Evolutionary conservation across 2,113 vertebrate species (phyloP).

Genomic region (Dasyornis broadbenti): DNA sequence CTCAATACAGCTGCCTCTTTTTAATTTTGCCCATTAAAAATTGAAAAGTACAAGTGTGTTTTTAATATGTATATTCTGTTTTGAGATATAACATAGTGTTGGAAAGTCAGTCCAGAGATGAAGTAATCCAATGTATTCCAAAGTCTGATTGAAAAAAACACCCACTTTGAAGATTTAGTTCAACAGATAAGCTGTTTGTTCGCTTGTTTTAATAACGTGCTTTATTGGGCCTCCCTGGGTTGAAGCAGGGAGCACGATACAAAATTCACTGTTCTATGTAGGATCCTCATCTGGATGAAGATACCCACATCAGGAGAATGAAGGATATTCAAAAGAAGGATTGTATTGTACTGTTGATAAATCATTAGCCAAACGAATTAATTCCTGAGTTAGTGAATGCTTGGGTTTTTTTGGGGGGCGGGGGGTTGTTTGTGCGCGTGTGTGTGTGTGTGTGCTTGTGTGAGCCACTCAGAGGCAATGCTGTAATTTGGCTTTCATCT

Average conservation of each 20-base stretch:
- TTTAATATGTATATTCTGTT: conserved; percentile 63
- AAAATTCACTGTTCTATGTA: conserved; percentile 1
- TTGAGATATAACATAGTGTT: conserved; percentile 57
- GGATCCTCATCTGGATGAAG: conserved; percentile 12
- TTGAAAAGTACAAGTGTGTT: conserved; percentile 34
- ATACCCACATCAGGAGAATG: conserved; percentile 5
- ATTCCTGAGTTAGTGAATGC: conserved; percentile 14
- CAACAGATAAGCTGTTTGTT: conserved; percentile 22
- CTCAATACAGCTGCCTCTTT: conserved; percentile 47
- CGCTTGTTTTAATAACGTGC: background rate
- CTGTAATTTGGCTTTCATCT: conserved; percentile 24
- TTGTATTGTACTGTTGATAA: background rate
- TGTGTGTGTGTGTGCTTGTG: background rate
- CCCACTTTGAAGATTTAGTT: conserved; percentile 17
- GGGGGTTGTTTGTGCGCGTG: too few relatives aligned
- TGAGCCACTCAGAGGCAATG: conserved; percentile 27
- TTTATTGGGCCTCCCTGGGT: background rate
- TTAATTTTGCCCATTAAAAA: conserved; percentile 52
- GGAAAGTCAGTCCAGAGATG: conserved; percentile 50
- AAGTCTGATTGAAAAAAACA: conserved; percentile 44
- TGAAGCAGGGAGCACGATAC: conserved; percentile 4
- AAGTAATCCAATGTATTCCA: conserved; percentile 37
- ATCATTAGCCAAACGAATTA: background rate
- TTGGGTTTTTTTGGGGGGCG: background rate
- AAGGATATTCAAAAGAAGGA: conserved; percentile 36